Base-by-base conservation (phyloP, 2,797 vertebrate species). In the Bucorvus abyssinicus region DNA sequence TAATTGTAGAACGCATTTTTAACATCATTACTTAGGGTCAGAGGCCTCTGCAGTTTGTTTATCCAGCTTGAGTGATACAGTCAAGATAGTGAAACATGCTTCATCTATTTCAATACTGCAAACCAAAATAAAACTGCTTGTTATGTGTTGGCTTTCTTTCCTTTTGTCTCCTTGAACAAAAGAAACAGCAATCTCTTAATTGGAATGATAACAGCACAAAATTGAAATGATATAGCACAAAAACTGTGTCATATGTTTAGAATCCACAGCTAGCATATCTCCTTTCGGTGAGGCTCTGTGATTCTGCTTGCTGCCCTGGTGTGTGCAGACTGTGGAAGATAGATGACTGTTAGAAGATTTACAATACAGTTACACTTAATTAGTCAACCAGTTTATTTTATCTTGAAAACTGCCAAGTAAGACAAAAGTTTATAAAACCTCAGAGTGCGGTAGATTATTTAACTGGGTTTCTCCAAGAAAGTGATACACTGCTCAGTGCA, bases 111-210 rank as follows among this genome's bases (percentile, higher is more conserved):
- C 83, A 81, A 64, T 90, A 87, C 24, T 65, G 79, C 75, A 96
- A 97, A 95, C 13, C 87, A 94, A 45, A 15, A 49, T 49, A 49
- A 49, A 16, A 65, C 52, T 83, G 71, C 42, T 47, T 84, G 82
- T 71, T 89, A 70, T 9, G 23, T 87, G 78, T 93, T 96, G 96
- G 82, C 81, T 95, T 96, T 87, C 68, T 93, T 95, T 95, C 61
- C 92, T 96, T 97, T 97, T 93, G 94, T 97, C 84, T 89, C 55
- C 71, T 71, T 44, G 73, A 96, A 93, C 44, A 96, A 96, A 96
- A 91, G 73, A 84, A 78, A 53, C 19, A 90, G 34, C 30, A 96
- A 87, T 59, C 67, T 84, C 74, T 79, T 80, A 85, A 96, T 20
- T 93, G 90, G 95, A 95, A 91, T 73, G 44, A 94, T 94, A 95